Evolutionary conservation across 2,888 invertebrate species (phyloP).

Genomic region (Drosophila mimica): DNA sequence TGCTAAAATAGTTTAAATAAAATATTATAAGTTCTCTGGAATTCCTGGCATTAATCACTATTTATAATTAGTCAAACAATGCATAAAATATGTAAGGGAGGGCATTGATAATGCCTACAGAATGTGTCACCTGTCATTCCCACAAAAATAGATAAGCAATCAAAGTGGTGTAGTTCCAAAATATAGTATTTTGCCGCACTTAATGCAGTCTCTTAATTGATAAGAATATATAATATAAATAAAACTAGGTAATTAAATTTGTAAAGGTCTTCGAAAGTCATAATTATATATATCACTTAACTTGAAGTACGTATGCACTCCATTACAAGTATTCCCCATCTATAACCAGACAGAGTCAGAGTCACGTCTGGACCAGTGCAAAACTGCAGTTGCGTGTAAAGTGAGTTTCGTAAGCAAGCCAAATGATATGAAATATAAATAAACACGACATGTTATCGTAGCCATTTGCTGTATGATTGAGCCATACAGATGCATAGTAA

Average conservation of each 20-base stretch:
- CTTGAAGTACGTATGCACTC: conserved; percentile 1
- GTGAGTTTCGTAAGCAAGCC: conserved; percentile 28
- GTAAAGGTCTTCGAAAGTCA: background rate
- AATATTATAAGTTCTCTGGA: background rate
- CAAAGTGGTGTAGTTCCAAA: background rate
- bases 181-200: background rate
- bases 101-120: background rate
- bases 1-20: background rate
- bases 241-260: background rate
- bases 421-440: conserved; percentile 28
- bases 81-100: background rate
- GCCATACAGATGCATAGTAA: background rate
- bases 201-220: background rate
- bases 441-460: conserved; percentile 37
- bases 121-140: background rate
- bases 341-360: background rate
- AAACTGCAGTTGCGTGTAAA: conserved; percentile 43
- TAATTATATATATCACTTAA: conserved; percentile 8
- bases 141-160: background rate
- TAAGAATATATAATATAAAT: background rate
- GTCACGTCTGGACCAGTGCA: conserved; percentile 9
- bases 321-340: conserved; percentile 3
- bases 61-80: background rate
- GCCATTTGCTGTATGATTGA: conserved; percentile 45
- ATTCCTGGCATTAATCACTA: background rate